Percentiles rank a stretch among this genome's conserved stretches.
These are phyloP conservation scores for Pterostichus niger DNA, from an alignment of 2,888 invertebrate genomes.

Conservation along the genomic window DNA sequence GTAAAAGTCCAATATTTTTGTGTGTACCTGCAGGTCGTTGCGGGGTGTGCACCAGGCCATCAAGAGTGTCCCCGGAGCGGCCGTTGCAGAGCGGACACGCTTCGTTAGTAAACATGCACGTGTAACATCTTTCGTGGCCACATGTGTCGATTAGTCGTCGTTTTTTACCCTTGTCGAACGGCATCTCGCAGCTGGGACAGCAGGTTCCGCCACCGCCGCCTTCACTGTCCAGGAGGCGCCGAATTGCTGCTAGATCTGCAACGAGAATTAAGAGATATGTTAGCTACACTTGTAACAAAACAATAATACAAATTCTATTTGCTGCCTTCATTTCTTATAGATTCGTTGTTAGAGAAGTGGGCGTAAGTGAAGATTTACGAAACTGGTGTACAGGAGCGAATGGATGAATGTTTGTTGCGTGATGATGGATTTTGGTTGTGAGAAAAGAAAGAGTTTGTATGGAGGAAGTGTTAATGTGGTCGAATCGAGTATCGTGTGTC, in stretches of 20 bases:
- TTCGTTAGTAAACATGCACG: slow-evolving; percentile 95
- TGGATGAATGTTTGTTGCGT: too few species aligned
- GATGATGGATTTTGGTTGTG: too few species aligned
- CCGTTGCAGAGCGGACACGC: slow-evolving; percentile 89
- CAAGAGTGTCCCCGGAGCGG: background rate
- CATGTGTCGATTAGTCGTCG: slow-evolving; percentile 96
- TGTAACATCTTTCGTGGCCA: slow-evolving; percentile 97
- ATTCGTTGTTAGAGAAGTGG: too few species aligned
- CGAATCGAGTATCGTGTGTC: too few species aligned
- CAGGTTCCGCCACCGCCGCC: slow-evolving; percentile 80
- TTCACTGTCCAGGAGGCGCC: slow-evolving; percentile 88
- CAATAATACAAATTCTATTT: background rate
- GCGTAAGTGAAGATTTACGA: too few species aligned
- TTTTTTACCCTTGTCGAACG: slow-evolving; percentile 97
- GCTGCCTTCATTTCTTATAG: too few species aligned
- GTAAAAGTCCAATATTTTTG: background rate
- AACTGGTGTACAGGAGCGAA: too few species aligned
- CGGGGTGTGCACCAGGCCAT: background rate
- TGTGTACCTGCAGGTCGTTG: slow-evolving; percentile 48
- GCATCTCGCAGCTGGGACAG: slow-evolving; percentile 94
- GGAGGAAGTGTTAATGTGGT: too few species aligned
- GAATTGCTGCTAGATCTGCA: slow-evolving; percentile 91
- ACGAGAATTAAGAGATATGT: slow-evolving; percentile 70
- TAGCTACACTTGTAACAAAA: background rate
- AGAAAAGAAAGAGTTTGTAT: too few species aligned